phyloP scores from a whole-genome alignment of 2,113 vertebrate species.

The Synchiropus splendidus region DNA sequence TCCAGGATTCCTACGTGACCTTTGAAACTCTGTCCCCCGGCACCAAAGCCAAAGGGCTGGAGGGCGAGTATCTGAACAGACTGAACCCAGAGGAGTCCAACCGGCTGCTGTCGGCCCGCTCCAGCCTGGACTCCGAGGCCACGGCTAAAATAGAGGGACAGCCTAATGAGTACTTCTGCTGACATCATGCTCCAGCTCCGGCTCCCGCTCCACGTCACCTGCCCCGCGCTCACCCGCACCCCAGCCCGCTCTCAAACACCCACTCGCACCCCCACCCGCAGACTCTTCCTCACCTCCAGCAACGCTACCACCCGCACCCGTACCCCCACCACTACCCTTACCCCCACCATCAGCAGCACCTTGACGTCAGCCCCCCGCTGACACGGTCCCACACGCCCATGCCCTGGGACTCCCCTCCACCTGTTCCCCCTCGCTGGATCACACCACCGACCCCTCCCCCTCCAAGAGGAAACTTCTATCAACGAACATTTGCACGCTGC shows the following conservation, averaged over 20 bases:
- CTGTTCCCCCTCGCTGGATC: constrained; percentile 55
- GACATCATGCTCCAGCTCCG: constrained; percentile 67
- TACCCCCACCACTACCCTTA: constrained; percentile 24
- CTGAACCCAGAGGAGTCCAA: constrained; percentile 82
- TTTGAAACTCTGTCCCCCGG: constrained; percentile 81
- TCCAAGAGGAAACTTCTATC: constrained; percentile 56
- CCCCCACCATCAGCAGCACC: constrained; percentile 22
- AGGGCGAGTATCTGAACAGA: constrained; percentile 76
- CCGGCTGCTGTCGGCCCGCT: constrained; percentile 79
- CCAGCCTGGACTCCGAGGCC: constrained; percentile 85
- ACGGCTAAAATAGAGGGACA: constrained; percentile 72
- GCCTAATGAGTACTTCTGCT: constrained; percentile 90
- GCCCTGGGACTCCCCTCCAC: constrained; percentile 48
- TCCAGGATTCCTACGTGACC: constrained; percentile 79
- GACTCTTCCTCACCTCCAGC: not conserved
- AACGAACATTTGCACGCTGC: constrained; percentile 60
- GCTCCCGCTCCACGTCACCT: constrained; percentile 44
- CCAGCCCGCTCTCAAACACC: constrained; percentile 4
- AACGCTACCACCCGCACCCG: constrained; percentile 12
- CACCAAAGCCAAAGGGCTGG: constrained; percentile 73
- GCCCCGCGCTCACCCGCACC: constrained; percentile 32
- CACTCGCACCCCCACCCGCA: not conserved
- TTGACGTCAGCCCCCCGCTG: constrained; percentile 30
- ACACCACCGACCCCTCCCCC: constrained; percentile 51
- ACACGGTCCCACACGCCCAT: constrained; percentile 22